Evolutionary conservation across 2,888 invertebrate species (phyloP).

Genomic region (Odontomyia ornata): DNA sequence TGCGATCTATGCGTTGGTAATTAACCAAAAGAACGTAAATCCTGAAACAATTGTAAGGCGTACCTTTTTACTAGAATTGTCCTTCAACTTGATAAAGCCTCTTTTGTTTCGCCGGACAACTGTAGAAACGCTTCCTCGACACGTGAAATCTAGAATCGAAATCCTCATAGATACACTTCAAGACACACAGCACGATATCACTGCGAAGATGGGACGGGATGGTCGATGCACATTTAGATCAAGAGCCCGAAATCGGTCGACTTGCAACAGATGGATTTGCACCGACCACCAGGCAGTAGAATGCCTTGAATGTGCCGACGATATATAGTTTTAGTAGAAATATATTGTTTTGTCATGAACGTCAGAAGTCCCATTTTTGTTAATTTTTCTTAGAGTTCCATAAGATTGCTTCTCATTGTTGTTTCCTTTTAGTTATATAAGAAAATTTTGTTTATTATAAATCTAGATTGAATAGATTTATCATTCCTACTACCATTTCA

Average conservation of each 20-base stretch:
- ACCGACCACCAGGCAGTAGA: no score
- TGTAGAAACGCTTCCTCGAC: no score
- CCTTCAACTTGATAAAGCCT: no score
- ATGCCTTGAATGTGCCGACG: background rate
- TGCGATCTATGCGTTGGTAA: no score
- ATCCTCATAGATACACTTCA: no score
- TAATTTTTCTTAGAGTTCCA: background rate
- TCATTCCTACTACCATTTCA: background rate
- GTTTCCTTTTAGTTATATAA: background rate
- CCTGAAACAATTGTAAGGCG: background rate
- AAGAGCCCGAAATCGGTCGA: background rate
- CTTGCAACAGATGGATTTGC: background rate
- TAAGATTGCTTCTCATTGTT: no score
- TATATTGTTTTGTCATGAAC: background rate
- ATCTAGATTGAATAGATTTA: no score
- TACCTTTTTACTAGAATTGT: no score
- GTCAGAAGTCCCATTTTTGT: background rate
- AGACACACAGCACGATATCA: background rate
- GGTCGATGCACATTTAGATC: background rate
- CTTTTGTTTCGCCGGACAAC: no score
- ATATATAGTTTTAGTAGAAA: background rate
- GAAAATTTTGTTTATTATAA: background rate
- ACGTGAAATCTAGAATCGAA: no score
- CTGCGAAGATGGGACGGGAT: background rate
- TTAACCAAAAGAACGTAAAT: background rate